Base-by-base conservation (phyloP, 1,140 invertebrate genomes). In the Drosophila sturtevanti region DNA sequence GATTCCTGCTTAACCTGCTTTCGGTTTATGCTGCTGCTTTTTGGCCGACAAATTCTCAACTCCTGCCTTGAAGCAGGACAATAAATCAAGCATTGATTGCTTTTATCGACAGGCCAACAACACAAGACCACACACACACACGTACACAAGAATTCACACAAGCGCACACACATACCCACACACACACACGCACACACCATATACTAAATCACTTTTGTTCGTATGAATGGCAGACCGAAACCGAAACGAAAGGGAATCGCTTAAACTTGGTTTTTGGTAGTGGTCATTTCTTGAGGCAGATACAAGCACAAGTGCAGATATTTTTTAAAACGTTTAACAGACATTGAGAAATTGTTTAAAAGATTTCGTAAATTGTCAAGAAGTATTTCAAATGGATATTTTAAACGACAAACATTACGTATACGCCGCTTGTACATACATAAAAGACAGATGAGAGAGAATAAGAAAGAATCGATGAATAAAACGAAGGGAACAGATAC, bases 51-150 rank as follows among this genome's bases (percentile, higher is more conserved):
- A 73, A 73, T 72, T 73, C 34, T 48, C 37, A 70, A 54, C 24
- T 58, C 38, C 35, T 18, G 11, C 37, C 64, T 59, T 24, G 71
- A 31, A 71, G 35, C 70, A 22, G 72, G 44, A 75, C 73, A 75
- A 77, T 75, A 77, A 77, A 77, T 77, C 73, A 77, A 59, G 59
- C 55, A 59, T 75, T 77, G 73, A 76, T 77, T 77, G 72, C 73
- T 77, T 76, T 77, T 68, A 77, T 75, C 73, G 73, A 75, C 73
- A 77, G 60, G 21, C 37, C 41, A 73, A 61, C 54, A 63, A 60
- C 59, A 74, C 48, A 64, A 6, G 27, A 44, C 63, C 16, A 34
- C 7, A 34, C 5, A 55, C 27, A 55, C 27, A 68, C 48, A 5
- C 21, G 65, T 11, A 24, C 48, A 6, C 16, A n/a, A n/a, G n/a